phyloP scores from a whole-genome alignment of 2,113 vertebrate species.

The Anarrhichthys ocellatus region DNA sequence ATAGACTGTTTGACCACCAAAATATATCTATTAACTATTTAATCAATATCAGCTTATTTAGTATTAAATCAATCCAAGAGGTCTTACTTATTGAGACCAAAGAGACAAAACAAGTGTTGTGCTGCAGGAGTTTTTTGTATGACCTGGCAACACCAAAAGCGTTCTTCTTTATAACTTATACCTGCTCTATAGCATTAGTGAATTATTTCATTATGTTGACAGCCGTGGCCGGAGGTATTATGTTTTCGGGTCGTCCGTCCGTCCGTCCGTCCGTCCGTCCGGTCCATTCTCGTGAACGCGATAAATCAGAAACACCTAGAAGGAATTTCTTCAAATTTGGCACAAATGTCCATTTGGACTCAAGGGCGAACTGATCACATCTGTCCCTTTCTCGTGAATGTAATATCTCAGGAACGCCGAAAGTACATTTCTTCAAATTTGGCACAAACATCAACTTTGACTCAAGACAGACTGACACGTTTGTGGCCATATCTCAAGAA shows the following conservation, averaged over 20 bases:
- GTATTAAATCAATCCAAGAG: neutral
- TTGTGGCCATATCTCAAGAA: no score
- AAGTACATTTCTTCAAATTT: neutral
- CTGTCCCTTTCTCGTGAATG: neutral
- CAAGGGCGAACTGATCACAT: neutral
- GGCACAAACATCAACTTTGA: neutral
- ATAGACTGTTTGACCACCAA: neutral
- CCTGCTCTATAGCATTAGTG: neutral
- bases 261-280: no score
- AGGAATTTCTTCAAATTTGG: neutral
- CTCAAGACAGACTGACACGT: neutral
- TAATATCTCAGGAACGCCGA: neutral
- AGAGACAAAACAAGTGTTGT: neutral
- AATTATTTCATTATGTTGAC: neutral
- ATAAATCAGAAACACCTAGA: neutral
- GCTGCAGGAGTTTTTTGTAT: neutral
- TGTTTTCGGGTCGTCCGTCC: no score
- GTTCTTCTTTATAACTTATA: neutral
- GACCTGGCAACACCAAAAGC: neutral
- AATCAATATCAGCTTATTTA: neutral
- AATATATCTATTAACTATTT: neutral
- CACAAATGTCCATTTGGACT: neutral
- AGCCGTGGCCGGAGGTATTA: neutral
- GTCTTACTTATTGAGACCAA: neutral
- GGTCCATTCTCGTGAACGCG: neutral